Percentiles rank a stretch among this genome's conserved stretches.
These are phyloP conservation scores for Macrocentrus cingulum DNA, from an alignment of 1,140 invertebrate genomes.

Conservation along the genomic window DNA sequence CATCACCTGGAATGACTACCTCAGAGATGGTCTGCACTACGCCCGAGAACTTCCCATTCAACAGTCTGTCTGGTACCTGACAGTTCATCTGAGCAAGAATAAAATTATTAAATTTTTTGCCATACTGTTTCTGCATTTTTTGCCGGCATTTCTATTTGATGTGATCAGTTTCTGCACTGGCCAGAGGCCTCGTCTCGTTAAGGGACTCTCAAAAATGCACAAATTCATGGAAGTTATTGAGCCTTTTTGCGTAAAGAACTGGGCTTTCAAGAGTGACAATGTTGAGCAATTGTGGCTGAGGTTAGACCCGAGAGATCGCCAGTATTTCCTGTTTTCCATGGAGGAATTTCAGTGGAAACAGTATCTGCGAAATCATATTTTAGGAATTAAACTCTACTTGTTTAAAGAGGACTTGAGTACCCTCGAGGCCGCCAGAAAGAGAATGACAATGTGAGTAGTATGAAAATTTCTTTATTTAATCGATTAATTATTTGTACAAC, in stretches of 20 bases:
- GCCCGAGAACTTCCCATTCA: conserved; percentile 60
- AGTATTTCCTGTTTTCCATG: conserved; percentile 72
- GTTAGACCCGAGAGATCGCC: conserved; percentile 63
- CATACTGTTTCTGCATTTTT: conserved; percentile 62
- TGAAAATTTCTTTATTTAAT: too few relatives aligned
- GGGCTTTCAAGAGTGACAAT: conserved; percentile 71
- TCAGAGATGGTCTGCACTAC: conserved; percentile 54
- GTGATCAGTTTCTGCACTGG: conserved; percentile 59
- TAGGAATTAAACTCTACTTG: conserved; percentile 68
- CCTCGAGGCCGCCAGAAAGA: conserved; percentile 62
- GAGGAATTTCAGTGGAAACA: conserved; percentile 67
- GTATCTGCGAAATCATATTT: conserved; percentile 68
- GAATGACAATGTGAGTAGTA: conserved; percentile 61
- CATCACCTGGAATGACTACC: conserved; percentile 68
- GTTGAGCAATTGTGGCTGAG: conserved; percentile 61
- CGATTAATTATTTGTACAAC: conserved; percentile 1
- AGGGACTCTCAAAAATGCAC: conserved; percentile 75
- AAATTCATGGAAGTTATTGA: conserved; percentile 71
- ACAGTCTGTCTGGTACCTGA: conserved; percentile 63
- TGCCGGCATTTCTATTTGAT: conserved; percentile 68
- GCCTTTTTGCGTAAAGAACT: conserved; percentile 73
- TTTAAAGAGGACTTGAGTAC: conserved; percentile 72
- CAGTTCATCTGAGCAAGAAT: conserved; percentile 59
- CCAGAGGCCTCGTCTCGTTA: conserved; percentile 67
- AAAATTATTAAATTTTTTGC: conserved; percentile 60